Evolutionary conservation across 2,113 vertebrate species (phyloP).

Genomic region (Ophthalmotilapia sp.): DNA sequence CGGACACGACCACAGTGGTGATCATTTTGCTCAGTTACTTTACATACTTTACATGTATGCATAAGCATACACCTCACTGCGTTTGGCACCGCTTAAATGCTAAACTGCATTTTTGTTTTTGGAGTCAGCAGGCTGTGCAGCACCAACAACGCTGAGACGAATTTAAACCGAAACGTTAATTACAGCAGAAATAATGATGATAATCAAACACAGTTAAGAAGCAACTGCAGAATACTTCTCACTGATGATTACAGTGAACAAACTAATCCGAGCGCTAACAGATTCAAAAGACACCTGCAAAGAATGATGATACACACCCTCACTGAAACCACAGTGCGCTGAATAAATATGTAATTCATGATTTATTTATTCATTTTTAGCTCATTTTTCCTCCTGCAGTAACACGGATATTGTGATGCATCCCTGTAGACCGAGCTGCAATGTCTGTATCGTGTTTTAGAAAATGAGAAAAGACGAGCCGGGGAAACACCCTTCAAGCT

Average conservation of each 20-base stretch:
- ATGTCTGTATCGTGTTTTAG: background rate
- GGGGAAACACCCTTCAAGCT: background rate
- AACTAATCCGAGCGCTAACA: background rate
- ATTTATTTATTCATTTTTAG: background rate
- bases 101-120: background rate
- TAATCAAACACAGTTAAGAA: background rate
- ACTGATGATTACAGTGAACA: background rate
- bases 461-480: rapidly evolving
- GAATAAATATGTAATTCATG: background rate
- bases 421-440: rapidly evolving
- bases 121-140: background rate
- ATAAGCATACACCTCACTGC: background rate
- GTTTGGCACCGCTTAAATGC: background rate
- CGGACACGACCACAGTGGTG: background rate
- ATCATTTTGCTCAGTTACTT: background rate
- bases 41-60: background rate
- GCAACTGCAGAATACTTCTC: background rate
- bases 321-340: background rate
- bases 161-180: background rate
- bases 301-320: background rate
- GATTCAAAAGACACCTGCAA: background rate
- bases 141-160: background rate
- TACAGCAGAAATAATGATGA: background rate
- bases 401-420: background rate
- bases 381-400: background rate